A percentile compares a stretch with the other conserved stretches of the same genome.
These are phyloP conservation scores for Nomada ruficornis DNA, from an alignment of 2,888 invertebrate genomes.

Conservation along the genomic window DNA sequence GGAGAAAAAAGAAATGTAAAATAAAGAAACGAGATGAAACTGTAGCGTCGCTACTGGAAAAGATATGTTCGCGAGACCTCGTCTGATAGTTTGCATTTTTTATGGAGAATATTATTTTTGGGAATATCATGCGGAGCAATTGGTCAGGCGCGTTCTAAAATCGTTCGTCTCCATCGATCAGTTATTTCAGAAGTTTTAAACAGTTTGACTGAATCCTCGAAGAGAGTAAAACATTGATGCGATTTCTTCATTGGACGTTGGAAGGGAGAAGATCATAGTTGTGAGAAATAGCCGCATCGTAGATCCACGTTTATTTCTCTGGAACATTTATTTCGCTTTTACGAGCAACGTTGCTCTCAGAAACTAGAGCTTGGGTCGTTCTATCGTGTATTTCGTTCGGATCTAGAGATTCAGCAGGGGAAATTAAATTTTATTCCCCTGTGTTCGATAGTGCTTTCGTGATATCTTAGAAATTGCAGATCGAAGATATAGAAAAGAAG, in stretches of 20 bases:
- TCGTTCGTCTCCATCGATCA: neutral
- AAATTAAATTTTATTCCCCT: neutral
- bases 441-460: constrained; percentile 4
- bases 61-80: neutral
- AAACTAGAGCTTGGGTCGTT: neutral
- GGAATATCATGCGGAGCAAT: neutral
- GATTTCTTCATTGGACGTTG: neutral
- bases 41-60: neutral
- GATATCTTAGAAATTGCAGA: constrained; percentile 8
- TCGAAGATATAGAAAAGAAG: neutral
- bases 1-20: neutral
- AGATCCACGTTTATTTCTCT: neutral
- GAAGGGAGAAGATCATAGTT: neutral
- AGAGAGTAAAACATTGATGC: constrained; percentile 23
- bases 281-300: neutral
- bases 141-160: neutral
- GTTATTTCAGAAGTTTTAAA: neutral
- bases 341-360: neutral
- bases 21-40: neutral
- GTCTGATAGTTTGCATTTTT: constrained; percentile 4
- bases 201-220: neutral
- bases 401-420: neutral
- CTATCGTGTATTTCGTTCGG: neutral
- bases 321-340: constrained; percentile 8
- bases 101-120: neutral